phyloP scores from a whole-genome alignment of 2,797 vertebrate genomes.

The Sebastes iracundus region DNA sequence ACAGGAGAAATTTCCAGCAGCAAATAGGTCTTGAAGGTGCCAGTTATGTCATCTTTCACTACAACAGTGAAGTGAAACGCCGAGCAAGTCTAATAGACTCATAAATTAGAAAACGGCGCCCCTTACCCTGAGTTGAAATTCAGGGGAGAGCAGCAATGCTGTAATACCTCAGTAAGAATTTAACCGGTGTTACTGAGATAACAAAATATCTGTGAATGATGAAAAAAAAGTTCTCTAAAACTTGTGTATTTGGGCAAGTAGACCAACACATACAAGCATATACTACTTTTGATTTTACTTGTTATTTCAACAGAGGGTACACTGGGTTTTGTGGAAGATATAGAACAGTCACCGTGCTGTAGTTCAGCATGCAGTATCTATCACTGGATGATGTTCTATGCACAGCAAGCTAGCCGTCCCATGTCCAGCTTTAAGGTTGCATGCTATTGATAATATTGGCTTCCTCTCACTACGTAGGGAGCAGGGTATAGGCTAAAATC shows the following conservation, averaged over 20 bases:
- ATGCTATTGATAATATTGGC: conserved; percentile 64
- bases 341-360: not conserved
- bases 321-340: not conserved
- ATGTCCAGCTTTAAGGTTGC: conserved; percentile 44
- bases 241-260: not conserved
- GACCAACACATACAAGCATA: not conserved
- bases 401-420: conserved; percentile 10
- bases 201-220: conserved; percentile 27
- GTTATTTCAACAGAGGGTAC: not conserved
- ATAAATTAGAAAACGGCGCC: conserved; percentile 55
- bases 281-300: not conserved
- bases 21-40: conserved; percentile 70
- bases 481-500: conserved; percentile 52
- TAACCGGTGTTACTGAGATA: conserved; percentile 21
- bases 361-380: conserved; percentile 14
- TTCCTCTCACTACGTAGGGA: conserved; percentile 43
- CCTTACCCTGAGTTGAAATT: conserved; percentile 46
- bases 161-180: conserved; percentile 40
- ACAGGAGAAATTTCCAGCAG: conserved; percentile 65
- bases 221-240: not conserved
- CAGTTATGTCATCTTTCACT: conserved; percentile 69
- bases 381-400: not conserved
- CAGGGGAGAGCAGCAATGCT: conserved; percentile 35
- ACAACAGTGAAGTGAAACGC: conserved; percentile 56
- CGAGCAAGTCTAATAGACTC: conserved; percentile 51